Base-by-base conservation (phyloP, 1,140 invertebrate species). In the Panulirus ornatus region DNA sequence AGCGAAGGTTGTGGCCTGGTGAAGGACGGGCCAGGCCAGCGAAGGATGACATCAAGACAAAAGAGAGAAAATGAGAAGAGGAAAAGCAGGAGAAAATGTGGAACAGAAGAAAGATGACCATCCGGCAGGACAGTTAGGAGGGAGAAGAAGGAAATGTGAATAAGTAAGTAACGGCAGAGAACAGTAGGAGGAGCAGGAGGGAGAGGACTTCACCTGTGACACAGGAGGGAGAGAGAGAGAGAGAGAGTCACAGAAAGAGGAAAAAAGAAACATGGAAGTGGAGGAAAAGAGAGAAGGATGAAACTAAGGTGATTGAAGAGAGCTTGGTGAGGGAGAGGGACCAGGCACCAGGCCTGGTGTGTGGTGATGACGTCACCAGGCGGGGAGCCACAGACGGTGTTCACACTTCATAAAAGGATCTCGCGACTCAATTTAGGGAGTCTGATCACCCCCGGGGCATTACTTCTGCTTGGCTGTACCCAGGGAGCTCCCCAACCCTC, bases 11-110 rank as follows among this genome's bases (percentile, higher is more conserved):
- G 36, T 3, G 11, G 19, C n/a, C n/a, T n/a, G 36, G 66, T 30
- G 66, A 70, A 9, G 11, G 66, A 70, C 3, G 11, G 66, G 27
- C 19, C 19, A 27, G 27, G 66, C 11, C 16, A 71, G n/a, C 11
- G 66, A 71, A 36, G 34, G n/a, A 22, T 27, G 34, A 36, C 11
- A 36, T 30, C 9, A 71, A 11, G 11, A 36, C 16, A 36, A 27
- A 36, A 71, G 66, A 71, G 66, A 71, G 66, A 71, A n/a, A 71
- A 36, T 22, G 71, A 34, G 34, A 22, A 34, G 36, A 73, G 70
- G 2, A 30, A 5, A 42, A 40, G 42, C 2, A 34, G 73, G 22
- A 51, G 30, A 22, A 30, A 19, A 79, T n/a, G 19, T 79, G n/a
- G 6, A 79, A 11, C 11, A 2, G 22, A 34, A 9, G 19, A 73